These are phyloP conservation scores for Falco punctatus DNA, from an alignment of 2,113 vertebrate genomes.

Conservation along the genomic window DNA sequence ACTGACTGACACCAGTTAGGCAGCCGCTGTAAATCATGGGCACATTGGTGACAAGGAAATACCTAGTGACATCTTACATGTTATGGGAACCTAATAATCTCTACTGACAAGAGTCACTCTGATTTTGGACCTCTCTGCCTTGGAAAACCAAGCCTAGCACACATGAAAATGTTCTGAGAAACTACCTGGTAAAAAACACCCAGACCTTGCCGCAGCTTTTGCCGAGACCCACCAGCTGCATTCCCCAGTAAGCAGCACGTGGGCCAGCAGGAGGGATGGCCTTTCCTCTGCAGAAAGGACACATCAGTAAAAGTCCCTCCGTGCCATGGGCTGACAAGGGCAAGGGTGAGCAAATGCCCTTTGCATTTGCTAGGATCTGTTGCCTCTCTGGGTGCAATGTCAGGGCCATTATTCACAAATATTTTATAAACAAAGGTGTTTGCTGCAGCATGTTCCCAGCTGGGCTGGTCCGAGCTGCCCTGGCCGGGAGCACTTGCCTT, in stretches of 20 bases:
- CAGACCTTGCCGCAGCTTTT: background rate
- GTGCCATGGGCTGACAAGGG: background rate
- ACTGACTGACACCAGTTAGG: background rate
- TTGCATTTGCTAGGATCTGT: background rate
- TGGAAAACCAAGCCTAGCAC: background rate
- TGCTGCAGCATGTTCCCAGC: fast-evolving
- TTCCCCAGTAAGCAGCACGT: background rate
- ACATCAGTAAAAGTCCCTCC: background rate
- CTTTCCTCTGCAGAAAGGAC: background rate
- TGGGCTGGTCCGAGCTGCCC: background rate
- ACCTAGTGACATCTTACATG: background rate
- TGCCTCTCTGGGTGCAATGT: background rate
- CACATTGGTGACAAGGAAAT: background rate
- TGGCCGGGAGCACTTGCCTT: background rate
- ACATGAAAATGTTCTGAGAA: background rate
- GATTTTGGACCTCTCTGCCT: background rate
- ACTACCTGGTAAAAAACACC: background rate
- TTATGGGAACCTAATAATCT: background rate
- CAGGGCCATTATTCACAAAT: background rate
- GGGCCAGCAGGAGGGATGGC: background rate
- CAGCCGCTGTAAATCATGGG: background rate
- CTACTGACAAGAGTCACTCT: background rate
- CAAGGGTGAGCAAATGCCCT: background rate
- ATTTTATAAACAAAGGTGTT: constrained; percentile 33
- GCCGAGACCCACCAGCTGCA: background rate